A percentile compares a stretch with the other conserved stretches of the same genome.
Conservation (phyloP, 2,888 invertebrate species). For the Yponomeuta plumbellus region DNA sequence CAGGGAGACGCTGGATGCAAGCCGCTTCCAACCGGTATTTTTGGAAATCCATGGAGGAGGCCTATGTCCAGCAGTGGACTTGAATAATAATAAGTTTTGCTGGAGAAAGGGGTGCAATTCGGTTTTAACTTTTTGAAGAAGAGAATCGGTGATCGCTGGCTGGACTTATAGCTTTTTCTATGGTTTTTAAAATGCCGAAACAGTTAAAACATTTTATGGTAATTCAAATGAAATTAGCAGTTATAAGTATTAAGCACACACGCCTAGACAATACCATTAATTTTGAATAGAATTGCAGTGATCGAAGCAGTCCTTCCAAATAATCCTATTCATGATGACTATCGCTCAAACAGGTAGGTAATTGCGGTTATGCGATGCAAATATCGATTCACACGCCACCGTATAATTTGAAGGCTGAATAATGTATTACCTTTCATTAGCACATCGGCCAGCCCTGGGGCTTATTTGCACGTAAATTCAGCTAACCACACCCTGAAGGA, state of each 20-base stretch:
- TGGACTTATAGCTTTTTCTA: too few relatives aligned
- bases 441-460: constrained; percentile 70
- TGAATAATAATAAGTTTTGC: neutral
- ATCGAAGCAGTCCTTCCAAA: neutral
- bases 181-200: too few relatives aligned
- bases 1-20: too few relatives aligned
- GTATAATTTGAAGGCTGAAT: constrained; percentile 75
- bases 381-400: constrained; percentile 75
- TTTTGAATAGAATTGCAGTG: neutral
- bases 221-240: too few relatives aligned
- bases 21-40: too few relatives aligned
- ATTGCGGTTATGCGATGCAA: constrained; percentile 70
- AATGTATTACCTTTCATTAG: constrained; percentile 76
- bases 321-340: constrained; percentile 5
- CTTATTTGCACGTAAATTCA: constrained; percentile 75
- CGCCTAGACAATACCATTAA: too few relatives aligned
- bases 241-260: too few relatives aligned
- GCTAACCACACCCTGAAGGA: constrained; percentile 64
- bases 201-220: too few relatives aligned
- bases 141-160: too few relatives aligned
- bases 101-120: neutral
- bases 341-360: constrained; percentile 44
- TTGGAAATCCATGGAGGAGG: too few relatives aligned
- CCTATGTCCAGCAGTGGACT: too few relatives aligned
- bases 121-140: neutral